A percentile compares a stretch with the other conserved stretches of the same genome.
Conservation (phyloP, 2,113 vertebrate genomes). For the Aleadryas rufinucha region DNA sequence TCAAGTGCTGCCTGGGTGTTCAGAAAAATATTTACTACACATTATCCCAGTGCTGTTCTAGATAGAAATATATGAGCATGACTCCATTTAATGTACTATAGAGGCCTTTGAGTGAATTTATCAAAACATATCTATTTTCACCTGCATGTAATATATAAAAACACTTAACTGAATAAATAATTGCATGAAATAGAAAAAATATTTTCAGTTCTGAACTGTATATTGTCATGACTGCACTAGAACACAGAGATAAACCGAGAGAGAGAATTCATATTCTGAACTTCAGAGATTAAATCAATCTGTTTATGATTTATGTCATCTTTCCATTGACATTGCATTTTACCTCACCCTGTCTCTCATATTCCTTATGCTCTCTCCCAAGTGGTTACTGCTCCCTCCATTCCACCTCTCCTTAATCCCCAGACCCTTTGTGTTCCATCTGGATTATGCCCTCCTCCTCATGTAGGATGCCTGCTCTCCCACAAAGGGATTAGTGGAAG, state of each 20-base stretch:
- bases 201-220: not conserved
- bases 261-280: not conserved
- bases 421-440: not conserved
- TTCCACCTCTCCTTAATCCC: not conserved
- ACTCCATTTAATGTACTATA: not conserved
- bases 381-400: not conserved
- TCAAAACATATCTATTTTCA: not conserved
- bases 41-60: not conserved
- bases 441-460: not conserved
- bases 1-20: not conserved
- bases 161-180: not conserved
- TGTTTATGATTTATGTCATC: not conserved
- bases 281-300: not conserved
- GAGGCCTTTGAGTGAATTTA: not conserved
- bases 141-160: fast-evolving
- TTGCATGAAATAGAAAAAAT: not conserved
- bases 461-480: not conserved
- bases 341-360: not conserved
- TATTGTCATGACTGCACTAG: not conserved
- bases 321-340: not conserved
- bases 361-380: not conserved
- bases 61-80: not conserved
- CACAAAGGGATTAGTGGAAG: not conserved
- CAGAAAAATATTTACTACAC: not conserved
- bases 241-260: not conserved